Evolutionary conservation across 2,888 invertebrate species (phyloP), one percentile per base, ranked within the genome.

Genomic region (Heliconius hortense): DNA sequence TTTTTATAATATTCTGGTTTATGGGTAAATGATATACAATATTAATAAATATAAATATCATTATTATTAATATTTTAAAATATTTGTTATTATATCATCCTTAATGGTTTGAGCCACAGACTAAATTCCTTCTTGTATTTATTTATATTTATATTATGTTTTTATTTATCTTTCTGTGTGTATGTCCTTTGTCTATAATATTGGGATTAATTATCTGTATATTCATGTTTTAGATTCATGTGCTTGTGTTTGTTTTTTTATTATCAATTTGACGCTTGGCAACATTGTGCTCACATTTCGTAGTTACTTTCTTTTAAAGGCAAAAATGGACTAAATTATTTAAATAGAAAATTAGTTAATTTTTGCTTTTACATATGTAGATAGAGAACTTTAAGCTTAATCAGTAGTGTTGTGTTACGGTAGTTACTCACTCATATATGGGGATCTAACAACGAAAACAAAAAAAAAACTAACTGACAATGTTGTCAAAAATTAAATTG

Each of bases 231-330:
- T 80, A 79, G 85, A 85, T 84, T 84, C 82, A 84, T 91, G 89
- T 93, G 93, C 92, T 92, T 93, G 91, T 93, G 92, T 91, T 90
- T 92, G 90, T 91, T 89, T 88, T 89, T 89, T 92, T 93, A 93
- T 93, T 93, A 93, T 94, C 93, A 94, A 93, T 93, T 93, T 90
- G 93, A 92, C 87, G 94, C 93, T 93, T 94, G 94, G 94, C 94
- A 94, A 94, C 94, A 94, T 93, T 94, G 93, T 93, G 93, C 93
- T 94, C 93, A 93, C 91, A 87, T 78, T 72, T 72, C 64, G 79
- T 77, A 80, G 82, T 79, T 71, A 71, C 18, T 84, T 81, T 79
- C 80, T 80, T 85, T 83, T 81, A 80, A 89, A 91, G 90, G 91
- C 89, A 88, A 90, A 91, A 90, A 90, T 87, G 84, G 82, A 87